A percentile compares a stretch with the other conserved stretches of the same genome.
Evolutionary conservation across 2,888 invertebrate species (phyloP).

Genomic region (Melipona beecheii): DNA sequence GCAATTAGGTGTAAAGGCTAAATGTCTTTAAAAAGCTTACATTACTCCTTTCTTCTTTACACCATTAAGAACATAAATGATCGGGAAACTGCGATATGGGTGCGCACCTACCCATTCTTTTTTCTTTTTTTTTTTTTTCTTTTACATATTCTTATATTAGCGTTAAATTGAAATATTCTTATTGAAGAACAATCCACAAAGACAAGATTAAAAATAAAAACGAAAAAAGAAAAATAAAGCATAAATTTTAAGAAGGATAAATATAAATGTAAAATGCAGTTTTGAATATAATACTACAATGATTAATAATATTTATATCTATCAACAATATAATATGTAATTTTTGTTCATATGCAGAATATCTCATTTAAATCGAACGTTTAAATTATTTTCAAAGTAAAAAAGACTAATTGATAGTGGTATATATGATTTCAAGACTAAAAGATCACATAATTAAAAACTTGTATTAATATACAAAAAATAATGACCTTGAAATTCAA

Average conservation of each 20-base stretch:
- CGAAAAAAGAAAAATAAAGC: neutral
- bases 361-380: too few relatives aligned
- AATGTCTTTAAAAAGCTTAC: neutral
- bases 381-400: too few relatives aligned
- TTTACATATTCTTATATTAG: neutral
- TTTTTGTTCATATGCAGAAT: neutral
- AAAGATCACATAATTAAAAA: too few relatives aligned
- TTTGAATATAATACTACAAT: constrained; percentile 46
- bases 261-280: constrained; percentile 59
- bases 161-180: neutral
- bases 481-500: too few relatives aligned
- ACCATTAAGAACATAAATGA: constrained; percentile 14
- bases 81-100: constrained; percentile 66
- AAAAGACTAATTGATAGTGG: too few relatives aligned
- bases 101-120: constrained; percentile 80
- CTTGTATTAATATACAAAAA: too few relatives aligned
- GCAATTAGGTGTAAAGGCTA: constrained; percentile 79
- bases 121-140: constrained; percentile 24
- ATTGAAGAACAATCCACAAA: neutral
- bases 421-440: too few relatives aligned
- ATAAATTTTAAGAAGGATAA: constrained; percentile 43
- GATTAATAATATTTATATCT: constrained; percentile 39
- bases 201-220: neutral
- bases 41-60: neutral
- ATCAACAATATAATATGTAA: constrained; percentile 68